Evolutionary conservation across 2,797 vertebrate species (phyloP).

Genomic region (Mormyrops boulengeri): DNA sequence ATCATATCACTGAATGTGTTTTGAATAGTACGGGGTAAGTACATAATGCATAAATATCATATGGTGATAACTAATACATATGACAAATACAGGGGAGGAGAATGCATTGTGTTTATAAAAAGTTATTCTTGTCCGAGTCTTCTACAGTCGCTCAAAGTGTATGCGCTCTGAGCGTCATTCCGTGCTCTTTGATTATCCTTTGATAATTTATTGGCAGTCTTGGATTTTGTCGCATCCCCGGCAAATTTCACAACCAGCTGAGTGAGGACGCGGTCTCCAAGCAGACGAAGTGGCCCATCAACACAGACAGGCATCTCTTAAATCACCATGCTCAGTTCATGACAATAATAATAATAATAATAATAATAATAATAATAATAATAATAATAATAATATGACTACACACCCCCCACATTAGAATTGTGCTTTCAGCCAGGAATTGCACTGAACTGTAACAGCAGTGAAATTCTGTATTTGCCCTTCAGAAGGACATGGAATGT

Average conservation of each 20-base stretch:
- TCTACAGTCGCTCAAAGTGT: background rate
- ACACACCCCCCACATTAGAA: background rate
- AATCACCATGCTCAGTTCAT: background rate
- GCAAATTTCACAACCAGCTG: background rate
- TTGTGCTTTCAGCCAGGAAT: background rate
- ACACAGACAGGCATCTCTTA: background rate
- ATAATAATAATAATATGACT: background rate
- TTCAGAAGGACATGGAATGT: background rate
- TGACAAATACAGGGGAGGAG: background rate
- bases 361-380: background rate
- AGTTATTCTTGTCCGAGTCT: background rate
- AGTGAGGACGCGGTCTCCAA: background rate
- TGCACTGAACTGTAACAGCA: background rate
- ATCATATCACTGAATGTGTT: background rate
- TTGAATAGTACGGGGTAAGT: background rate
- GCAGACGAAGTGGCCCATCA: background rate
- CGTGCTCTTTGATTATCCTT: background rate
- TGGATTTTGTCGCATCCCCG: background rate
- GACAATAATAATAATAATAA: background rate
- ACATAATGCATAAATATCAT: background rate
- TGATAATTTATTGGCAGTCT: background rate
- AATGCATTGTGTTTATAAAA: background rate
- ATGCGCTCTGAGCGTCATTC: background rate
- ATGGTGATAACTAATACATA: background rate
- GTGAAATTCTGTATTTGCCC: constrained; percentile 11